Conservation (phyloP, 2,113 vertebrate genomes). For the rat (Rattus norvegicus) region DNA sequence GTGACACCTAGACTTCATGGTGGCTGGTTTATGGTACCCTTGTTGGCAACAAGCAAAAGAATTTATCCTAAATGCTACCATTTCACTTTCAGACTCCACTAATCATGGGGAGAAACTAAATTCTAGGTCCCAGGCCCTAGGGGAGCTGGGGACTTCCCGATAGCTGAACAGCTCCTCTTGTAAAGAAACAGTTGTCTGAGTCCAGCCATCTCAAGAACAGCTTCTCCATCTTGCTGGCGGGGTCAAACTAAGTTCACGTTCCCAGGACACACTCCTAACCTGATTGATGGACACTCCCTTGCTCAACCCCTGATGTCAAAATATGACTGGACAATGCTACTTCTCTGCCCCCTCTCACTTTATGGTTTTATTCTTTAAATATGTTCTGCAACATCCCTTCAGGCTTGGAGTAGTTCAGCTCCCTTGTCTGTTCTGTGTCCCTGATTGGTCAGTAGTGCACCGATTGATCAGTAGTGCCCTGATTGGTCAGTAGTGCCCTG, state of each 20-base stretch:
- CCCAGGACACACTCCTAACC: neutral
- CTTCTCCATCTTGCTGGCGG: neutral
- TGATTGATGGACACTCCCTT: neutral
- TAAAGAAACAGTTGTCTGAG: neutral
- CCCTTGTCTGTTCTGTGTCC: neutral
- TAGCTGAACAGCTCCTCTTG: neutral
- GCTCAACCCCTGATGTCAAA: neutral
- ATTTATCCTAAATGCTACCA: neutral
- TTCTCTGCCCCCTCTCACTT: neutral
- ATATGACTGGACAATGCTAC: neutral
- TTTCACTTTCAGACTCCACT: neutral
- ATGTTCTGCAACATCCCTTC: neutral
- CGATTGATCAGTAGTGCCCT: too few species aligned
- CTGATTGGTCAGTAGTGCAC: too few species aligned
- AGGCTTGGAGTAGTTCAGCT: neutral
- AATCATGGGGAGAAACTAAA: neutral
- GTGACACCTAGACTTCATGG: too few species aligned
- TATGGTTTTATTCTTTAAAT: neutral
- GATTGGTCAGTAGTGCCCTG: neutral
- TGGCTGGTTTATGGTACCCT: too few species aligned
- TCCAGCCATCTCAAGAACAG: neutral
- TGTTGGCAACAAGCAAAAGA: neutral
- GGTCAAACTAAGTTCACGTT: neutral
- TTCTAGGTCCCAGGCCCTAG: neutral
- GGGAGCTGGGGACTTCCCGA: neutral